phyloP scores from a whole-genome alignment of 2,797 vertebrate species.

The Danio albolineatus region DNA sequence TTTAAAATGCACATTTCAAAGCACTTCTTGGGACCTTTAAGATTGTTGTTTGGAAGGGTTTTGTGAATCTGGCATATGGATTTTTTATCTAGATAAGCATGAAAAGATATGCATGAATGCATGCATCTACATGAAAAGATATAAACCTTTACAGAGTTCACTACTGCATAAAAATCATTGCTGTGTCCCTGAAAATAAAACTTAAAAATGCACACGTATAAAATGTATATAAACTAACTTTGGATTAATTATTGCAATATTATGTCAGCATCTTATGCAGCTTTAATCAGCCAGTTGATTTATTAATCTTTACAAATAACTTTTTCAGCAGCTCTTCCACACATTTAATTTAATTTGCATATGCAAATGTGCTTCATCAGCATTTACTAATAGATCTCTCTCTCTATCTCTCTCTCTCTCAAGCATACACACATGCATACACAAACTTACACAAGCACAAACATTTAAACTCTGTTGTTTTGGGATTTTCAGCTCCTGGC shows the following conservation, averaged over 20 bases:
- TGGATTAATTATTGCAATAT: conserved; percentile 13
- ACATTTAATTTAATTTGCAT: conserved; percentile 28
- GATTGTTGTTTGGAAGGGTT: no score
- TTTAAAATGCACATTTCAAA: no score
- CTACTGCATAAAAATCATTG: neutral
- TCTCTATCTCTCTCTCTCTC: neutral
- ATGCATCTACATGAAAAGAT: no score
- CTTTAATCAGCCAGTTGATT: neutral
- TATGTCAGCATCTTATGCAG: neutral
- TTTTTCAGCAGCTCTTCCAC: neutral
- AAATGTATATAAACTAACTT: neutral
- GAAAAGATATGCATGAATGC: no score
- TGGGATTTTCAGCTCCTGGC: conserved; percentile 9
- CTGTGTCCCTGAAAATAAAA: neutral
- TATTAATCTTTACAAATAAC: conserved; percentile 5
- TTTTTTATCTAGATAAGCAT: no score
- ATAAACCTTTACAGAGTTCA: neutral
- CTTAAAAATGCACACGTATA: neutral
- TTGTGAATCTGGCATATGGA: no score
- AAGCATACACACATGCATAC: neutral
- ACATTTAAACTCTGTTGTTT: conserved; percentile 3
- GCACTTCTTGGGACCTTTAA: no score
- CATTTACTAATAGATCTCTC: neutral
- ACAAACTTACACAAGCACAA: neutral
- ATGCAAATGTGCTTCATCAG: conserved; percentile 8